Evolutionary conservation across 30 jellyfish, hydroid and myxozoan species (phyloP).

Genomic region (Morbakka virulenta): DNA sequence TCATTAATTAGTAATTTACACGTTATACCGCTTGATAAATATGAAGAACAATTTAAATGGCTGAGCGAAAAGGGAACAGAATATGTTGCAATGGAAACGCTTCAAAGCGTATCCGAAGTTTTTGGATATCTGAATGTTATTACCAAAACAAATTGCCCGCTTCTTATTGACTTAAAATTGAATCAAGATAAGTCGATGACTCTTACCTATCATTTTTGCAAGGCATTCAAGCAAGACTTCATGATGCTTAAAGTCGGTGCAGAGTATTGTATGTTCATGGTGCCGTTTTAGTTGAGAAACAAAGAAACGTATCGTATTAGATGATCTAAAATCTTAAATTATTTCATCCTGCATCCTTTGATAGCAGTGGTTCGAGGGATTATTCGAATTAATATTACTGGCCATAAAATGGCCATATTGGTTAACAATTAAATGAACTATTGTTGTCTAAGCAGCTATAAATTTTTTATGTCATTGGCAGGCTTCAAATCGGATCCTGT

Average conservation of each 20-base stretch:
- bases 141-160: conserved; percentile 15
- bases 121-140: conserved; percentile 7
- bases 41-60: conserved; percentile 58
- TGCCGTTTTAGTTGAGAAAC: conserved; percentile 37
- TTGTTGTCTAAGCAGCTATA: too few relatives aligned
- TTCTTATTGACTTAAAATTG: conserved; percentile 34
- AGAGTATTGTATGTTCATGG: conserved; percentile 47
- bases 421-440: too few relatives aligned
- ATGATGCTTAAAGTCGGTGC: conserved; percentile 58
- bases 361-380: too few relatives aligned
- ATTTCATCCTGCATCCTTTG: too few relatives aligned
- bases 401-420: too few relatives aligned
- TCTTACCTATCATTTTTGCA: conserved; percentile 32
- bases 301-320: too few relatives aligned
- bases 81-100: conserved; percentile 62
- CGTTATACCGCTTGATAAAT: too few relatives aligned
- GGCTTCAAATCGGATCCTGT: too few relatives aligned
- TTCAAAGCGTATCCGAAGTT: conserved; percentile 25
- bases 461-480: too few relatives aligned
- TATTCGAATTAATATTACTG: too few relatives aligned
- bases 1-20: too few relatives aligned
- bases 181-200: conserved; percentile 40
- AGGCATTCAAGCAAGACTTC: conserved; percentile 46
- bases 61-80: conserved; percentile 40
- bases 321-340: too few relatives aligned